phyloP scores from a whole-genome alignment of 2,797 vertebrate species.

The Coregonus suidteri region DNA sequence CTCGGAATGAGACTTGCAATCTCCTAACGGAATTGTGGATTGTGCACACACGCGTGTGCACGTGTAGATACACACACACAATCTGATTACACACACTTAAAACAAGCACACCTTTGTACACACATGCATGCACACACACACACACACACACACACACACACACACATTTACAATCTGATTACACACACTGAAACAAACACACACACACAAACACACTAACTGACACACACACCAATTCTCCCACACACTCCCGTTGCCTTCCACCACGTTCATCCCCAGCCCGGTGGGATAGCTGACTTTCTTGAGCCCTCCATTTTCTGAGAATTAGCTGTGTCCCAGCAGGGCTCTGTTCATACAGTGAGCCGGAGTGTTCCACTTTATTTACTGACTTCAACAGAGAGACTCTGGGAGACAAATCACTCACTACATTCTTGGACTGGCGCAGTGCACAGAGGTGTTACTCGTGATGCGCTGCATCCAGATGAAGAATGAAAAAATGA shows the following conservation, averaged over 20 bases:
- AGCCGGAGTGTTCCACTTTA: conserved; percentile 48
- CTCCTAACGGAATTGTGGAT: not conserved
- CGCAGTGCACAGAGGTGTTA: not conserved
- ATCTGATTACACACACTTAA: not conserved
- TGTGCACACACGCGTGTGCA: not conserved
- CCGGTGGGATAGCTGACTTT: conserved; percentile 47
- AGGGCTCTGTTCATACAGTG: conserved; percentile 21
- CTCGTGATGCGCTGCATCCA: no score
- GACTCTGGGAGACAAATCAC: conserved; percentile 21
- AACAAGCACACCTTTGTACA: conserved; percentile 13
- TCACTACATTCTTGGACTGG: not conserved
- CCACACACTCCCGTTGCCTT: not conserved
- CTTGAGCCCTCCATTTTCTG: conserved; percentile 56
- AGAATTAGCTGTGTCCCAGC: conserved; percentile 57
- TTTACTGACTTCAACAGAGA: conserved; percentile 53
- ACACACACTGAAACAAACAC: conserved; percentile 10
- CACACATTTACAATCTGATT: conserved; percentile 3
- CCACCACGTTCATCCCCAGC: conserved; percentile 23
- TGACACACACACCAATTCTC: conserved; percentile 8
- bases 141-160: not conserved
- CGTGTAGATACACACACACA: not conserved
- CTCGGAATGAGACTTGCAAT: not conserved
- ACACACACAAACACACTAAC: conserved; percentile 17
- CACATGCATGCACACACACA: conserved; percentile 13
- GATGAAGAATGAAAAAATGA: no score